Base-by-base conservation (phyloP, 2,113 vertebrate species). In the Ciconia maguari region DNA sequence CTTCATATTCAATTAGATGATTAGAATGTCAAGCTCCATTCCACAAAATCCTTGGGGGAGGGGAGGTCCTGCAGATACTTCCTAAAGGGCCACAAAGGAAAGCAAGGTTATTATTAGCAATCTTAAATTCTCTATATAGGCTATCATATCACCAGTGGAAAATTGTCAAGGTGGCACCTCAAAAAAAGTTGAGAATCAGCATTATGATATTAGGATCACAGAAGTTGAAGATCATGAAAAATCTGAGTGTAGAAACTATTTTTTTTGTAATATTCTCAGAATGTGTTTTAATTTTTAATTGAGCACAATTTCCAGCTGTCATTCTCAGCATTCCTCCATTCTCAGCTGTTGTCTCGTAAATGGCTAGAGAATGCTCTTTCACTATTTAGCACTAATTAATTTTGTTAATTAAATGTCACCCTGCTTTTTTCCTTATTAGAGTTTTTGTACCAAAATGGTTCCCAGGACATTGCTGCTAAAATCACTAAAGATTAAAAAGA, bases 401-500 rank as follows among this genome's bases (percentile, higher is more conserved):
- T 96, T 97, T 94, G 96, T 97, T 97, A 97, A 97, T 97, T 97
- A 97, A 97, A 95, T 96, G 94, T 97, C 94, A 96, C 83, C 93
- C 94, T 90, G 89, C 77, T 95, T 96, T 92, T 96, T 95, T 85
- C 78, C 89, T 94, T 94, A 96, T 94, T 96, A 97, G 81, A 93
- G 46, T 88, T 97, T 96, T 97, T 95, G 81, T 95, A 94, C 84
- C 49, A 93, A 95, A 97, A 97, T 91, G 74, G 66, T 94, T 96
- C 97, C 95, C 97, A 91, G 78, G 94, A 95, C 70, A 66, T 74
- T 87, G 81, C 74, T 93, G 83, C 83, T 95, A 87, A 94, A 96
- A 96, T 94, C 93, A 80, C 91, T 94, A 57, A 92, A 97, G 96
- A 95, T 94, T 95, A 96, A 96, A 97, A 92, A 83, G 91, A 95